phyloP scores from a whole-genome alignment of 2,888 invertebrate genomes.

The Cheilosia vernalis region DNA sequence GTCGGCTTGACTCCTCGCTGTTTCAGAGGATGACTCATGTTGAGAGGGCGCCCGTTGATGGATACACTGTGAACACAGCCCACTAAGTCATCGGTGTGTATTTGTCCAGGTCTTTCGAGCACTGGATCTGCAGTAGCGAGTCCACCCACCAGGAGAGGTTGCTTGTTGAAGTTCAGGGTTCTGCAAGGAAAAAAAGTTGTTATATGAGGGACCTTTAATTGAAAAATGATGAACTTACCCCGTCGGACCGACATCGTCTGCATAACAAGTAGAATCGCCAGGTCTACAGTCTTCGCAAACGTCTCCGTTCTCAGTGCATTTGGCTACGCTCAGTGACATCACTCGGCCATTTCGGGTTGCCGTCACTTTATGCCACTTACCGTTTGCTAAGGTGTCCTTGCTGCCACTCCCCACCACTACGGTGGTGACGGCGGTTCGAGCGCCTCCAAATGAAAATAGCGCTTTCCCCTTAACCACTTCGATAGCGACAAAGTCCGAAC shows the following conservation, averaged over 20 bases:
- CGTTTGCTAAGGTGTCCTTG: slow-evolving; percentile 89
- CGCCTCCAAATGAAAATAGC: slow-evolving; percentile 94
- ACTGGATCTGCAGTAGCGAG: slow-evolving; percentile 93
- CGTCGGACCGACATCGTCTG: slow-evolving; percentile 93
- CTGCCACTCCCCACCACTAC: slow-evolving; percentile 86
- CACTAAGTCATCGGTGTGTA: slow-evolving; percentile 95
- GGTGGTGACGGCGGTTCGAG: slow-evolving; percentile 93
- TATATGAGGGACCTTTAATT: not conserved
- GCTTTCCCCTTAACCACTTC: slow-evolving; percentile 93
- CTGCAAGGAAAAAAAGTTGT: slow-evolving; percentile 85
- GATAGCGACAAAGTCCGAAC: slow-evolving; percentile 96
- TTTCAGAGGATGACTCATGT: slow-evolving; percentile 90
- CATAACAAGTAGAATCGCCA: slow-evolving; percentile 92
- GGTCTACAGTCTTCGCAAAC: slow-evolving; percentile 93
- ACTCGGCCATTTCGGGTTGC: slow-evolving; percentile 95
- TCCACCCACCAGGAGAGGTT: slow-evolving; percentile 93
- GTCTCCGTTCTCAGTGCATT: slow-evolving; percentile 94
- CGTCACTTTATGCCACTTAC: slow-evolving; percentile 95
- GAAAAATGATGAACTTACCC: slow-evolving; percentile 87
- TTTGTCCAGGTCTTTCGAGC: slow-evolving; percentile 94
- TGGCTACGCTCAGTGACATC: slow-evolving; percentile 91
- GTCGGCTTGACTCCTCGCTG: slow-evolving; percentile 89
- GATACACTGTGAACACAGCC: slow-evolving; percentile 96
- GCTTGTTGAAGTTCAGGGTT: slow-evolving; percentile 95
- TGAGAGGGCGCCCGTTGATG: slow-evolving; percentile 92